Base-by-base conservation (phyloP, 2,797 vertebrate species). In the Buphagus erythrorhynchus region DNA sequence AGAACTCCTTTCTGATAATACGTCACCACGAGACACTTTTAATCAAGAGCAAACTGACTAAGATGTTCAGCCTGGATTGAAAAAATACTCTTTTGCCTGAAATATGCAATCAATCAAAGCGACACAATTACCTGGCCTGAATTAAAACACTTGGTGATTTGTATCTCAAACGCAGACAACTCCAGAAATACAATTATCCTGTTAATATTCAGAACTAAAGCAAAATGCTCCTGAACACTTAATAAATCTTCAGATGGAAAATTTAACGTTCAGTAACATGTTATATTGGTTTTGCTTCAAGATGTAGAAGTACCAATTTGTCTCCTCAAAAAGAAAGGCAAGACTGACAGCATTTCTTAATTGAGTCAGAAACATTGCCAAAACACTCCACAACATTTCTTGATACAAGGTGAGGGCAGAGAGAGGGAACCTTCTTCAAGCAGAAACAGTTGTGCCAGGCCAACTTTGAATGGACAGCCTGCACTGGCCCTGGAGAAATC, bases 141-240 rank as follows among this genome's bases (percentile, higher is more conserved):
- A 85, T 86, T 94, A 93, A 88, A 76, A 86, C 86, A 63, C 17
- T 81, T 25, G 1, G 80, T 66, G 66, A 81, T 86, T 94, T 94
- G 73, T 51, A 93, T 43, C 68, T 94, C 87, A 95, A 94, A 90
- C 0, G 15, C 28, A 72, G 72, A 74, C 28, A 78, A 80, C 66
- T 82, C 72, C 11, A 19, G 90, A 82, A 97, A 93, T 69, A 54
- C 22, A 91, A 92, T 85, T 93, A 95, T 35, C 11, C 29, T 71
- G 86, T 96, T 78, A 93, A 97, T 96, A 90, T 91, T 94, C 92
- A 91, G 93, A 93, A 88, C 75, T 78, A 93, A 95, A 93, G 81
- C 73, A 95, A 86, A 95, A 87, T 8, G 9, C 59, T 94, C 85
- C 59, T 75, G 95, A 94, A 88, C 19, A 4, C 86, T 86, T 95